phyloP scores from a whole-genome alignment of 2,888 invertebrate species.

The Agapostemon virescens region DNA sequence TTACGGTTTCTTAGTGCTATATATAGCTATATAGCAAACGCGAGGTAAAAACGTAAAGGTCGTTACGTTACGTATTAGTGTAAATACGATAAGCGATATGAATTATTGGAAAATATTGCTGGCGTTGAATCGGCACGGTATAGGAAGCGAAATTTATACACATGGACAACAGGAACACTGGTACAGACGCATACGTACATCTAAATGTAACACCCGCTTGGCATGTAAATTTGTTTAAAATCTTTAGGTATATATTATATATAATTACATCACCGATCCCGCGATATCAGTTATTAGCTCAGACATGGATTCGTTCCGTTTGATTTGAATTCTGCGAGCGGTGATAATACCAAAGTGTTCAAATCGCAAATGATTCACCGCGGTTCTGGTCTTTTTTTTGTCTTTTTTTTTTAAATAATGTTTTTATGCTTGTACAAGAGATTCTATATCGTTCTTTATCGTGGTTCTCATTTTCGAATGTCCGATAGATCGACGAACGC shows the following conservation, averaged over 20 bases:
- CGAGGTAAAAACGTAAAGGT: conserved; percentile 46
- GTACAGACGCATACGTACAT: not conserved
- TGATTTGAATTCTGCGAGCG: conserved; percentile 35
- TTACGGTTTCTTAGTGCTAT: conserved; percentile 63
- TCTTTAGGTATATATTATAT: conserved; percentile 42
- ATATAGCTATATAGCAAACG: conserved; percentile 24
- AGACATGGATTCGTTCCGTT: conserved; percentile 43
- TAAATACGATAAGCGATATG: conserved; percentile 57
- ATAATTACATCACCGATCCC: conserved; percentile 45
- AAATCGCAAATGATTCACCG: conserved; percentile 43
- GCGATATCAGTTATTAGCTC: conserved; percentile 35
- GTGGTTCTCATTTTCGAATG: conserved; percentile 17
- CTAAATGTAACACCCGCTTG: conserved; percentile 38
- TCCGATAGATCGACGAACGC: conserved; percentile 11
- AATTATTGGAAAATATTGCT: conserved; percentile 49
- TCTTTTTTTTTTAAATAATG: conserved; percentile 10
- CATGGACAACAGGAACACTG: not conserved
- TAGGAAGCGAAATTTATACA: conserved; percentile 39
- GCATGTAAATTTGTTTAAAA: conserved; percentile 62
- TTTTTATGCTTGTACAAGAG: conserved; percentile 30
- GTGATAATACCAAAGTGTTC: conserved; percentile 70
- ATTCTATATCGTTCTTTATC: conserved; percentile 27
- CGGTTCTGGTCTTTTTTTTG: conserved; percentile 6
- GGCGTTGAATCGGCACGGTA: conserved; percentile 47
- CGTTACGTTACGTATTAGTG: conserved; percentile 61